Evolutionary conservation across 2,888 invertebrate species (phyloP), one percentile per base, ranked within the genome.

Genomic region (Bombylius major): DNA sequence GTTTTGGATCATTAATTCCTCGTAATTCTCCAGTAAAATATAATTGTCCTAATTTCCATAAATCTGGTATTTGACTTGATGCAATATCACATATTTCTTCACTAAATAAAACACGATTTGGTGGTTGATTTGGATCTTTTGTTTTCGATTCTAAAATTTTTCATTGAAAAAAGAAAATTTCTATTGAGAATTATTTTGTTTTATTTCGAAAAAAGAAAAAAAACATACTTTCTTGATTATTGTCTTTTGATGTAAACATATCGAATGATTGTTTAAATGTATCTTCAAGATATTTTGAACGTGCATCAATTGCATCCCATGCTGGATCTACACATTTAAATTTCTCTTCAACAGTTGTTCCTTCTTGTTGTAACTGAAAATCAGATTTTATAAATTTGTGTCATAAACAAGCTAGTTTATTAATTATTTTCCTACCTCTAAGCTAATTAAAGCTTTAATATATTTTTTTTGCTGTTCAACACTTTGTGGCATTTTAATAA

Each of bases 391-490:
- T n/a, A 36, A 9, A 50, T 5, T 8, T 33, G 8, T 6, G 8
- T 14, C 4, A 14, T 5, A 49, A 44, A 31, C 9, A 39, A 11
- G 5, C n/a, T 47, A 39, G 36, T 4, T 36, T 12, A 47, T 5
- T n/a, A 12, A 36, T 23, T 45, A 49, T 36, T 33, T 12, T 14
- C 23, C 11, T 54, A 82, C 81, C 66, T 89, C 89, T 60, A 89
- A 75, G 67, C 83, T 85, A n/a, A 84, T 81, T 61, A 87, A 79
- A 6, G 74, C 73, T 79, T 92, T 86, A 62, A 98, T 95, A 58
- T 96, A 82, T 70, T 92, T 89, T 66, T 93, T 96, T 70, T 98
- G 96, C 65, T 96, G 93, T 62, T 97, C 97, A 34, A 96, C 83
- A 62, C 89, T 85, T 46, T 90, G 87, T 0, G 96, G 96, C 82